Evolutionary conservation across 2,797 vertebrate species (phyloP), one percentile per base, ranked within the genome.

Genomic region (Rhinatrema bivittatum): DNA sequence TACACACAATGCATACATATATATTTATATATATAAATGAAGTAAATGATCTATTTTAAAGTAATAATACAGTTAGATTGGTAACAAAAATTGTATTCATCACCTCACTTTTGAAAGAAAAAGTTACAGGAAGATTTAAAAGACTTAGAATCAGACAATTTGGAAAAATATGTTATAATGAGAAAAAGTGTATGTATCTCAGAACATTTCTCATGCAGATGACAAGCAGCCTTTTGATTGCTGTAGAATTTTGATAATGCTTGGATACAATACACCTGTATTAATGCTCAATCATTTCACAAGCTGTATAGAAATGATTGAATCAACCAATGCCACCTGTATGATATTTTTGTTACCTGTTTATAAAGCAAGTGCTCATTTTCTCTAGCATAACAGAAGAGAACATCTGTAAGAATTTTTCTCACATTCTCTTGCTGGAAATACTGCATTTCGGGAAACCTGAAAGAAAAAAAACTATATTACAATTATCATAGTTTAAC

Each of bases 351-450:
- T 71, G 74, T 83, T 84, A 97, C 94, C 92, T 98, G 94, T 76
- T 98, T 99, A 81, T 98, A 99, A 56, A 99, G 88, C 56, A 99
- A 82, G 79, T 95, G 92, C 53, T 99, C 93, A 20, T 98, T 99
- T 80, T 99, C 96, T 81, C 96, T 84, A 68, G 91, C 94, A 1
- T 95, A 98, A 73, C 96, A 98, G 81, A 99, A 99, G 33, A 99
- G 88, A 76, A 99, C 92, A 83, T 99, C 94, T 29, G 94, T 99
- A 83, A 99, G 82, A 76, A 94, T 97, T 47, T 90, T 90, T 73
- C 93, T 88, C 59, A 99, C 93, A 31, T 89, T 91, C 36, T 95
- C 93, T 46, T 92, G 86, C 65, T 98, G 96, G 71, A 99, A 99
- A 81, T 95, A 99, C 43, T 88, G 83, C 72, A 98, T 99, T 87